Base-by-base conservation (phyloP, 2,113 vertebrate species). In the Aythya baeri region DNA sequence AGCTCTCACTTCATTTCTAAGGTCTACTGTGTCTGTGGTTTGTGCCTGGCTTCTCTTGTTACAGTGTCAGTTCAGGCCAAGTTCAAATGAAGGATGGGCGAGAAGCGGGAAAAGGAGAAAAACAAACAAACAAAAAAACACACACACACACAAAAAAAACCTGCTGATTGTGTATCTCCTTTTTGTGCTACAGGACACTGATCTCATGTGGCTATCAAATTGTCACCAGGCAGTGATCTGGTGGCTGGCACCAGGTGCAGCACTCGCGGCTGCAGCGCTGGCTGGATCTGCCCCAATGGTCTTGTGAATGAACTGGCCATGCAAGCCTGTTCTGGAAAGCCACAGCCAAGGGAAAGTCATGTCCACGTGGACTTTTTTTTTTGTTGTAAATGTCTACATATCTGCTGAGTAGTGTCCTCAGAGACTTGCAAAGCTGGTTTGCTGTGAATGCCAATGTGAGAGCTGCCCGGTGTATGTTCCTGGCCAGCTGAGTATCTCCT, bases 191-290 rank as follows among this genome's bases (percentile, higher is more conserved):
- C 46, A 58, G 0, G 20, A 27, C 61, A 6, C 68, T 32, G 75
- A 17, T 82, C 73, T 78, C 43, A 0, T 26, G 76, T 32, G 86
- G n/a, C 73, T 75, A 2, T 36, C 75, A 71, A 74, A 50, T 77
- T 83, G 55, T 58, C 82, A 34, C 54, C 66, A 58, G 41, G 74
- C 86, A 79, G 73, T 0, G 3, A 88, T 65, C 81, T 1, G 3
- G 8, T 0, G 4, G 46, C 9, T 0, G 4, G 54, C 9, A 5
- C 61, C 4, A 29, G 55, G 10, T 50, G 41, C 71, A 65, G 58
- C 32, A 7, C 11, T 9, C 11, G 23, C 23, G 23, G 55, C 23
- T 44, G 31, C 23, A 52, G 50, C 74, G 26, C n/a, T 0, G 1
- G 2, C 31, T 29, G 29, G 44, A 75, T 88, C 72, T 74, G 49